These are phyloP conservation scores for Platorchestia sp. DNA, from an alignment of 1,140 invertebrate genomes.

Conservation along the genomic window DNA sequence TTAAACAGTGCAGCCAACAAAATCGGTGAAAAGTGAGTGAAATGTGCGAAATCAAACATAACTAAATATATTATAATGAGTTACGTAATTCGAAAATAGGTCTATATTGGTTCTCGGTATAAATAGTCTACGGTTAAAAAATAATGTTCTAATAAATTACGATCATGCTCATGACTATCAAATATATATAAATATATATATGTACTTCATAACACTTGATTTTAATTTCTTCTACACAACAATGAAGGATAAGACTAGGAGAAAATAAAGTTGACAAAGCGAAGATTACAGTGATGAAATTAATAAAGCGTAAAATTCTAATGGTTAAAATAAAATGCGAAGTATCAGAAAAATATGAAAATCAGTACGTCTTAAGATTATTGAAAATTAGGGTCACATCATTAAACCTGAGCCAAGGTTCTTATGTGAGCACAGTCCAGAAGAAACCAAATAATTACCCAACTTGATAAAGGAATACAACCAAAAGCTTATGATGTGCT, in stretches of 20 bases:
- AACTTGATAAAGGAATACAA: neutral
- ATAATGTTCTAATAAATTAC: conserved; percentile 9
- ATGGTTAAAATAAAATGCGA: neutral
- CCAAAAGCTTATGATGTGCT: neutral
- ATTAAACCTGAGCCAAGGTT: neutral
- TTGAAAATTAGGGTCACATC: neutral
- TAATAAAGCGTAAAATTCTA: neutral
- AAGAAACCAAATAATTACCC: neutral
- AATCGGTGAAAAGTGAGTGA: neutral
- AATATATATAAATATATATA: conserved; percentile 33
- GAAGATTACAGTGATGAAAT: neutral
- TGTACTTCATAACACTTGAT: neutral
- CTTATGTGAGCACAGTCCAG: neutral
- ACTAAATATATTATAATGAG: neutral
- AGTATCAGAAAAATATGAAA: neutral
- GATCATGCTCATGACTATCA: conserved; percentile 26
- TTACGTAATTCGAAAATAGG: conserved; percentile 31
- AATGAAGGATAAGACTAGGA: neutral
- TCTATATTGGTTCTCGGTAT: neutral
- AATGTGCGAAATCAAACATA: neutral
- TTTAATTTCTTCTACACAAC: neutral
- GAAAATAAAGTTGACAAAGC: neutral
- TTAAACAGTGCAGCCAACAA: neutral
- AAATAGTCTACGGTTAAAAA: conserved; percentile 7
- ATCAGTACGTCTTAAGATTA: neutral